Percentiles rank a stretch among this genome's conserved stretches.
phyloP scores from a whole-genome alignment of 37 sponge, comb jelly and placozoan genomes.

The Amphimedon queenslandica region DNA sequence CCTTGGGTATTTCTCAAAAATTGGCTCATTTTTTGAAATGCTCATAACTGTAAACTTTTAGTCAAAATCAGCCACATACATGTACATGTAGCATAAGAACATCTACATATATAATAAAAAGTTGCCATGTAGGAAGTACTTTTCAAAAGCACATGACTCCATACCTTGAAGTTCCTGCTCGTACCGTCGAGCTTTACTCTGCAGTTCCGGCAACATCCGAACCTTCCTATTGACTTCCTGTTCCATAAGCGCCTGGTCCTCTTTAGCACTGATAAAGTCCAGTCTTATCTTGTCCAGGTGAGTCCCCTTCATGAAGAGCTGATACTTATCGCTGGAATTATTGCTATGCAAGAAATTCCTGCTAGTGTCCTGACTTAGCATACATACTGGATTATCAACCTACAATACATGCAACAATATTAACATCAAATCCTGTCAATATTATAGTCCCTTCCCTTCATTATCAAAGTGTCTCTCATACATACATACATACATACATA shows the following conservation, averaged over 20 bases:
- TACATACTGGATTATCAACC: constrained; percentile 95
- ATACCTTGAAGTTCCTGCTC: constrained; percentile 58
- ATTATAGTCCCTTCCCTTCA: no score
- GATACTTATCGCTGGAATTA: constrained; percentile 72
- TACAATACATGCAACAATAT: constrained; percentile 27
- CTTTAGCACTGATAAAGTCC: constrained; percentile 67
- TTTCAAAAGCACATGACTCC: no score
- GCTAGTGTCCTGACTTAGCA: constrained; percentile 95
- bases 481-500: constrained; percentile 1
- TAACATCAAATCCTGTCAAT: not conserved
- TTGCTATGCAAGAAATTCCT: constrained; percentile 87
- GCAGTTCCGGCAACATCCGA: constrained; percentile 33
- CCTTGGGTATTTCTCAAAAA: no score
- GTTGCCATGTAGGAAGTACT: no score
- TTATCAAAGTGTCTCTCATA: not conserved
- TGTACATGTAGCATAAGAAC: no score
- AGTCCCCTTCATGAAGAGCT: constrained; percentile 97
- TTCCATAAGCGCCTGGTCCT: constrained; percentile 55
- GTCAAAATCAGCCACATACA: no score
- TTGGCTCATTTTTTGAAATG: no score
- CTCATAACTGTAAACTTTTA: no score
- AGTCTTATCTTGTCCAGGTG: constrained; percentile 86
- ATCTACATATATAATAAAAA: no score
- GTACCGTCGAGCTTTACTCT: constrained; percentile 48
- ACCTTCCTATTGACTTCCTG: constrained; percentile 36